Evolutionary conservation across 2,888 invertebrate species (phyloP), one percentile per base, ranked within the genome.

Genomic region (Argynnis bischoffii): DNA sequence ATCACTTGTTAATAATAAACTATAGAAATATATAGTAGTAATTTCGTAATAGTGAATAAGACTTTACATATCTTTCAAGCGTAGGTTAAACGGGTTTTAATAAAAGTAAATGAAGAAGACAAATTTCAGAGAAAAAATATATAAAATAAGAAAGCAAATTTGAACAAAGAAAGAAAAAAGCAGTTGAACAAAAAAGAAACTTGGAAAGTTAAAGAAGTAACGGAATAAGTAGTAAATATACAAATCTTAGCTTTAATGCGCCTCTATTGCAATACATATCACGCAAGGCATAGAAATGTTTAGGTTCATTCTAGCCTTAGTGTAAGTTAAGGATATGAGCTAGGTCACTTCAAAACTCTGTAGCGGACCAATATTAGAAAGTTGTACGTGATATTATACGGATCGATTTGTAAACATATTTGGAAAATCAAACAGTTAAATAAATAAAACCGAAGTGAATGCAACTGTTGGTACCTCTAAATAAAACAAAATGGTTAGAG

Each of bases 321-420:
- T 69, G 72, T 86, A 84, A 84, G 82, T 79, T 82, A 84, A 85
- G 70, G 63, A 69, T 75, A 76, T 89, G 89, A 89, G 89, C 83
- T 91, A 91, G 90, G 80, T 86, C 89, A 88, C 85, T 90, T 90
- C 90, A 88, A 88, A 88, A 92, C 87, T 89, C 84, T 84, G 90
- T 92, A 92, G 92, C 84, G 92, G 92, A 92, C 92, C 92, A 92
- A 92, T 92, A 92, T 92, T 92, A 92, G 92, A 92, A 92, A 92
- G 91, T 92, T 92, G 92, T 90, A 87, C 91, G 82, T 88, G 87
- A 88, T 83, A 81, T n/a, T 83, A 81, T 81, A 83, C 79, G 87
- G 87, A 85, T 87, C 81, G 79, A 76, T 72, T 60, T 64, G 60
- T 57, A 48, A 60, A 67, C 87, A 81, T 78, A 74, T 73, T 60